Evolutionary conservation across 1,140 invertebrate species (phyloP).

Genomic region (Adelges cooleyi): DNA sequence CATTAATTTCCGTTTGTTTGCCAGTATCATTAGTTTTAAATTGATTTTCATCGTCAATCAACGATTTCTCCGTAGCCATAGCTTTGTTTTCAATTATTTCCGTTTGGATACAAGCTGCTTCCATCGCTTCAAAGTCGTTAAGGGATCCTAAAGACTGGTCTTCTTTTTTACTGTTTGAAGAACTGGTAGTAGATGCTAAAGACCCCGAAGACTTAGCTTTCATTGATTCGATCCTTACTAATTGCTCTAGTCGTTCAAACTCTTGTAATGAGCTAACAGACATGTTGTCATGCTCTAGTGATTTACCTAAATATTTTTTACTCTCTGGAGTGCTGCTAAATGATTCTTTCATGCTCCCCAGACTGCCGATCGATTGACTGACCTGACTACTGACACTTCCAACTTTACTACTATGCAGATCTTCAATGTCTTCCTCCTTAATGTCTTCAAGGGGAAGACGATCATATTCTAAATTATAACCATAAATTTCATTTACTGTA

Average conservation of each 20-base stretch:
- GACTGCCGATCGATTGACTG: constrained; percentile 64
- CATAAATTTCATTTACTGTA: constrained; percentile 50
- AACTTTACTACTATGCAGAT: constrained; percentile 64
- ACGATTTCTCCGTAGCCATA: constrained; percentile 64
- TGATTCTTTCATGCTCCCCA: constrained; percentile 62
- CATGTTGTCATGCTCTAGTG: constrained; percentile 76
- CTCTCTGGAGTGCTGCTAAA: constrained; percentile 70
- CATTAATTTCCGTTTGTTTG: constrained; percentile 54
- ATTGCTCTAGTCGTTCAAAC: constrained; percentile 80
- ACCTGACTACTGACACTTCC: constrained; percentile 63
- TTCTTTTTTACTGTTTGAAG: constrained; percentile 56
- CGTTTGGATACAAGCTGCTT: constrained; percentile 72
- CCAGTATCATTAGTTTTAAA: constrained; percentile 65
- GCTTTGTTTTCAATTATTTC: constrained; percentile 68
- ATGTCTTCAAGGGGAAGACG: constrained; percentile 77
- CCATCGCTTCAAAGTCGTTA: constrained; percentile 87
- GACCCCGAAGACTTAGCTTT: constrained; percentile 50
- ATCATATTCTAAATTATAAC: constrained; percentile 57
- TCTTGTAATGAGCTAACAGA: constrained; percentile 87
- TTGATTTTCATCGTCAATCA: constrained; percentile 57
- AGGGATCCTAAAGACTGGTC: constrained; percentile 82
- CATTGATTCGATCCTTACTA: constrained; percentile 54
- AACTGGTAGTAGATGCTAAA: constrained; percentile 58
- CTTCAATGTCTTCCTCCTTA: constrained; percentile 79
- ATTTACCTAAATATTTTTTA: constrained; percentile 61